Conservation (phyloP, 2,113 vertebrate genomes). For the Catharus minimus region DNA sequence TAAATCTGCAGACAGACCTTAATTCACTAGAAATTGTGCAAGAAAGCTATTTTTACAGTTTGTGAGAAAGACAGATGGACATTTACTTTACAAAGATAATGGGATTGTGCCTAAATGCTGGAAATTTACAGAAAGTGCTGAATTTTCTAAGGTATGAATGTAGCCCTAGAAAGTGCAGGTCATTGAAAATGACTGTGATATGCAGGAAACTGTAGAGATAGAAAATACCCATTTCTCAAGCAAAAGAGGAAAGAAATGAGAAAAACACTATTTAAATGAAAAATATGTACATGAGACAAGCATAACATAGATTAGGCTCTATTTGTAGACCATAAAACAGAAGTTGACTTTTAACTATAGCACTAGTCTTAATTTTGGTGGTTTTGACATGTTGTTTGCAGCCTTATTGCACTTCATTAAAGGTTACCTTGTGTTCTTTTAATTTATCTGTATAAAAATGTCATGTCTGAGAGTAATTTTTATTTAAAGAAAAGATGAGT, state of each 20-base stretch:
- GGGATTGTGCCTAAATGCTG: not conserved
- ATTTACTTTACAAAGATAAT: not conserved
- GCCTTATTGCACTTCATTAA: not conserved
- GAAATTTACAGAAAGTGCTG: not conserved
- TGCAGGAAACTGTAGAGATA: not conserved
- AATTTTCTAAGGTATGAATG: not conserved
- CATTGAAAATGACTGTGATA: not conserved
- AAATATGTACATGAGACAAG: not conserved
- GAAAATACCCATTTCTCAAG: not conserved
- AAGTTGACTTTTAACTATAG: not conserved
- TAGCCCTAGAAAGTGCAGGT: not conserved
- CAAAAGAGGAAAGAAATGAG: not conserved
- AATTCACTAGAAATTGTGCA: not conserved
- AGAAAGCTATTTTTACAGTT: not conserved
- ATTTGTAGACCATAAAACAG: not conserved
- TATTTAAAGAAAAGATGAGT: not conserved
- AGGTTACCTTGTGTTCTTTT: not conserved
- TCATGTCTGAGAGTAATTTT: not conserved
- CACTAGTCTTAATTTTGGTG: not conserved
- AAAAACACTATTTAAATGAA: accelerated
- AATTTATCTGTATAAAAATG: not conserved
- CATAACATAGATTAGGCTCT: not conserved
- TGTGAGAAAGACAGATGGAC: not conserved
- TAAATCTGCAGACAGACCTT: not conserved
- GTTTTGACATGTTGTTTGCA: not conserved